Percentiles rank a stretch among this genome's conserved stretches.
Conservation (phyloP, 2,888 invertebrate species). For the Griposia aprilina region DNA sequence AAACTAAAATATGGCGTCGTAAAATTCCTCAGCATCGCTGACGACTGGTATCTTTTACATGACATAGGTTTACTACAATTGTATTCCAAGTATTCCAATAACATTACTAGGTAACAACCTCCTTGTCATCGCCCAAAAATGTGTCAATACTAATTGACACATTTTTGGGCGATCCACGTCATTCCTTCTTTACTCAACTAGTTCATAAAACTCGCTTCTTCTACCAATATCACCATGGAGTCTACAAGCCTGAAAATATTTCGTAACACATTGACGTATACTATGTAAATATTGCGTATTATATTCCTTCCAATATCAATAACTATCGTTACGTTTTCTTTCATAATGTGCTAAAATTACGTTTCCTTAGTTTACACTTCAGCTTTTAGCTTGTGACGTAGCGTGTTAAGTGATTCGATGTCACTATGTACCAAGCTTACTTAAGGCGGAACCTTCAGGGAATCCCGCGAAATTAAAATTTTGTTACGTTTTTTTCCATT, state of each 20-base stretch:
- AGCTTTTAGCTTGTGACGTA: constrained; percentile 52
- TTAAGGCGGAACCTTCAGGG: too few relatives aligned
- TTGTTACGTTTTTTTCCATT: too few relatives aligned
- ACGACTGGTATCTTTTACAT: not conserved
- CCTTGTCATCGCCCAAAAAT: not conserved
- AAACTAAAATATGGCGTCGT: too few relatives aligned
- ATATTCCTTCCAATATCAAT: constrained; percentile 17
- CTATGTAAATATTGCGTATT: constrained; percentile 30
- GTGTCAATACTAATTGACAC: too few relatives aligned
- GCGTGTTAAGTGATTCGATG: constrained; percentile 49
- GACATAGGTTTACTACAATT: not conserved
- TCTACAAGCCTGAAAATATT: constrained; percentile 26
- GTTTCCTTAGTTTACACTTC: constrained; percentile 24
- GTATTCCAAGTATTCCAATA: too few relatives aligned
- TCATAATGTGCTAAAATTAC: constrained; percentile 54
- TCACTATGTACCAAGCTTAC: constrained; percentile 65
- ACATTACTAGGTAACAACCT: not conserved
- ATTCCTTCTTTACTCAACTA: not conserved
- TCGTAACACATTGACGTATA: constrained; percentile 28
- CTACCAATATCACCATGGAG: constrained; percentile 16
- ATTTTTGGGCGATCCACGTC: too few relatives aligned
- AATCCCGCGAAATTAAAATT: too few relatives aligned
- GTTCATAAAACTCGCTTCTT: not conserved
- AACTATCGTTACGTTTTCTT: constrained; percentile 25
- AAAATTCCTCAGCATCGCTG: too few relatives aligned